Conservation (phyloP, 2,888 invertebrate species). For the Eremobia ochroleuca region DNA sequence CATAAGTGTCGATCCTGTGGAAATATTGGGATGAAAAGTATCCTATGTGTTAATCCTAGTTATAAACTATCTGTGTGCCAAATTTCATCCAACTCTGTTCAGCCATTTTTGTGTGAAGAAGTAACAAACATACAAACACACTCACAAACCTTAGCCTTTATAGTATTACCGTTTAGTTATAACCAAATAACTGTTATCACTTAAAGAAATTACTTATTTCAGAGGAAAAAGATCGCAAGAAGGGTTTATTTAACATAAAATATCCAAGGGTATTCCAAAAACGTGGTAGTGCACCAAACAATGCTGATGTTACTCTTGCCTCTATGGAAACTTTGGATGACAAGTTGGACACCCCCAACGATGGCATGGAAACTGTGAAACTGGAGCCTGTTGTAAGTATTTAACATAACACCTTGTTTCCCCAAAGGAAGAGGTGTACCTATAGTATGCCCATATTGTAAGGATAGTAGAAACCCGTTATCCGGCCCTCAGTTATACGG, state of each 20-base stretch:
- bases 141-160: no score
- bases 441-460: conserved; percentile 71
- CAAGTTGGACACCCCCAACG: conserved; percentile 93
- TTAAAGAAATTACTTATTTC: conserved; percentile 27
- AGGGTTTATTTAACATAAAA: conserved; percentile 78
- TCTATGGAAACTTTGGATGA: conserved; percentile 96
- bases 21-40: no score
- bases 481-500: no score
- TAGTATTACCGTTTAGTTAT: background rate
- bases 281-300: conserved; percentile 84
- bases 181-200: background rate
- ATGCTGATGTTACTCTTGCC: conserved; percentile 93
- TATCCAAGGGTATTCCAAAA: conserved; percentile 91
- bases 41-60: no score
- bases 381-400: conserved; percentile 90
- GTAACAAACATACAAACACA: no score
- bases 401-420: background rate
- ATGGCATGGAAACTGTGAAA: conserved; percentile 94
- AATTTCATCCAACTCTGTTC: no score
- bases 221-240: conserved; percentile 75
- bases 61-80: no score
- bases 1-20: no score
- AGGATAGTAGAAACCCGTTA: no score
- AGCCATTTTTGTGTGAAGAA: no score
- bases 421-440: background rate